Evolutionary conservation across 2,113 vertebrate genomes (phyloP).

Genomic region (Oncorhynchus nerka): DNA sequence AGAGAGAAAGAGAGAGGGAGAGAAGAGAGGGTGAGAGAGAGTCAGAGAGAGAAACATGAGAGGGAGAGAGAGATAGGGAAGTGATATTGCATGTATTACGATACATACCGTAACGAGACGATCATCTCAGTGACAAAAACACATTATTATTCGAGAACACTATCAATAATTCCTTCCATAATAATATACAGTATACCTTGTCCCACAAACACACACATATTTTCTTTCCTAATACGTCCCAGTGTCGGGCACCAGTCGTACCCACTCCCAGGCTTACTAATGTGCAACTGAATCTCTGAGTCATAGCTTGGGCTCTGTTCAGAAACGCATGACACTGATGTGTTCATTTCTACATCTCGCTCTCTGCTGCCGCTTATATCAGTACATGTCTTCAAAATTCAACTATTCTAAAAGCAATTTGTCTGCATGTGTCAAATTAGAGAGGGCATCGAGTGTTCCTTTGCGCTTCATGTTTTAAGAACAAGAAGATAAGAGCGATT

Average conservation of each 20-base stretch:
- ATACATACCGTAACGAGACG: background rate
- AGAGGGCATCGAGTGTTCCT: conserved; percentile 32
- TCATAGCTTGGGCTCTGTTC: conserved; percentile 51
- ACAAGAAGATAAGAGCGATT: conserved; percentile 36
- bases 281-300: conserved; percentile 49
- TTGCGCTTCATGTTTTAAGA: conserved; percentile 56
- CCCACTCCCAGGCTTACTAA: conserved; percentile 59
- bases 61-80: background rate
- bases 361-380: too few species aligned
- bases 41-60: background rate
- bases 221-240: background rate
- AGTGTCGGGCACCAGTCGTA: conserved; percentile 38
- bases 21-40: background rate
- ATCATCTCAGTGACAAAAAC: background rate
- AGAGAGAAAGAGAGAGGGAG: too few species aligned
- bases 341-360: conserved; percentile 40
- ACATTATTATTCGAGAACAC: too few species aligned
- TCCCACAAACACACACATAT: background rate
- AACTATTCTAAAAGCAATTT: conserved; percentile 65
- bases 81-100: too few species aligned
- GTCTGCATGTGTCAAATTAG: conserved; percentile 34
- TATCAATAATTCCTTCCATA: too few species aligned
- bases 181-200: background rate
- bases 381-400: conserved; percentile 23
- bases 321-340: conserved; percentile 48